phyloP scores from a whole-genome alignment of 2,797 vertebrate genomes.

The Urosaurus nigricauda region DNA sequence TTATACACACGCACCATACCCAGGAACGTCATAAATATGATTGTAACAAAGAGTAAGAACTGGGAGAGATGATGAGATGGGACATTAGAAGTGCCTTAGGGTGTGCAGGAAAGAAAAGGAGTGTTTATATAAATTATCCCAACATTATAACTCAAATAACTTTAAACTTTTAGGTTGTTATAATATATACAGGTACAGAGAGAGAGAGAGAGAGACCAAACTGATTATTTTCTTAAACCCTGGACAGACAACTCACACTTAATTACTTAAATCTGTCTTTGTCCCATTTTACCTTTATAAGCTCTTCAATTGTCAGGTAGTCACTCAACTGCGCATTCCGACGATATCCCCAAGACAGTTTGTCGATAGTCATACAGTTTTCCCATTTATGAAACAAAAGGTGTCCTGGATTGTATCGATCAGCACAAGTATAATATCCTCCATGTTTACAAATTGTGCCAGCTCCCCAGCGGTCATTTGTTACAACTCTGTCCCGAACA shows the following conservation, averaged over 20 bases:
- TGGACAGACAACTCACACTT: not conserved
- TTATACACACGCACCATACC: not conserved
- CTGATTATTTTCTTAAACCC: not conserved
- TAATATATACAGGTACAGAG: not conserved
- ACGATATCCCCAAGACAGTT: slow-evolving; percentile 91
- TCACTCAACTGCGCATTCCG: slow-evolving; percentile 87
- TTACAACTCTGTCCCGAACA: slow-evolving; percentile 92
- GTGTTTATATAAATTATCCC: not conserved
- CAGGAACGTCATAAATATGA: not conserved
- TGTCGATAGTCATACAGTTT: slow-evolving; percentile 97
- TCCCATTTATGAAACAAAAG: slow-evolving; percentile 95
- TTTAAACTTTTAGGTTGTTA: not conserved
- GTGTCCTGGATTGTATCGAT: slow-evolving; percentile 92
- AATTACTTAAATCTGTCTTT: not conserved
- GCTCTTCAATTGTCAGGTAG: slow-evolving; percentile 85
- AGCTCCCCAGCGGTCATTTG: slow-evolving; percentile 94
- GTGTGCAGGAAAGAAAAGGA: not conserved
- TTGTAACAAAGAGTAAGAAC: not conserved
- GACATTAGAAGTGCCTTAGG: not conserved
- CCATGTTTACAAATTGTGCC: slow-evolving; percentile 90
- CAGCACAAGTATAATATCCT: slow-evolving; percentile 92
- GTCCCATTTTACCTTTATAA: slow-evolving; percentile 81
- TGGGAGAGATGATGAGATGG: not conserved
- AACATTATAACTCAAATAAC: not conserved
- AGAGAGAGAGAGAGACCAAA: no score